Percentiles rank a stretch among this genome's conserved stretches.
Conservation (phyloP, 2,888 invertebrate genomes). For the Eurytoma adleriae region DNA sequence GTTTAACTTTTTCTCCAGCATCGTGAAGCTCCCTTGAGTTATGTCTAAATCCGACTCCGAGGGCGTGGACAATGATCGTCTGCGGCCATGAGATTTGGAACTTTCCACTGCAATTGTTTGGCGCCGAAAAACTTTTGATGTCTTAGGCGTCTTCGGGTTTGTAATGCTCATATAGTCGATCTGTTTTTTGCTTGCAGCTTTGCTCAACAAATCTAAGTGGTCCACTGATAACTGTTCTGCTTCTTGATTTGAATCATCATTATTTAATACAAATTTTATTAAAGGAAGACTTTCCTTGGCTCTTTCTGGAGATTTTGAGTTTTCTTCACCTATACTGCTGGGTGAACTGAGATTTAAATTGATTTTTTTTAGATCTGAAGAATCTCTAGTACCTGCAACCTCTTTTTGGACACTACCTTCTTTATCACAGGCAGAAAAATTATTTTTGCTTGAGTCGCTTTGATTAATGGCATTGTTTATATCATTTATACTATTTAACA, state of each 20-base stretch:
- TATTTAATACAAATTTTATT: conserved; percentile 22
- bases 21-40: conserved; percentile 49
- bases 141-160: neutral
- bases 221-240: conserved; percentile 21
- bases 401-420: neutral
- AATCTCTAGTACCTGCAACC: neutral
- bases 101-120: neutral
- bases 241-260: conserved; percentile 35
- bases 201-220: conserved; percentile 6
- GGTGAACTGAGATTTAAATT: no score
- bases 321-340: no score
- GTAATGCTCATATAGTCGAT: no score
- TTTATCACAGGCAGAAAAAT: neutral
- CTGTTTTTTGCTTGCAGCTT: conserved; percentile 1
- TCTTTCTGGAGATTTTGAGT: neutral
- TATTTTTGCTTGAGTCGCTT: no score
- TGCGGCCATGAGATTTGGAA: conserved; percentile 21
- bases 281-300: conserved; percentile 3
- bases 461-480: neutral
- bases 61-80: conserved; percentile 23
- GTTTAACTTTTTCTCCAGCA: conserved; percentile 52
- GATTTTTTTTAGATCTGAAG: neutral
- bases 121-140: conserved; percentile 30
- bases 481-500: conserved; percentile 41
- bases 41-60: conserved; percentile 20